Evolutionary conservation across 2,888 invertebrate genomes (phyloP).

Genomic region (Hyalella azteca): DNA sequence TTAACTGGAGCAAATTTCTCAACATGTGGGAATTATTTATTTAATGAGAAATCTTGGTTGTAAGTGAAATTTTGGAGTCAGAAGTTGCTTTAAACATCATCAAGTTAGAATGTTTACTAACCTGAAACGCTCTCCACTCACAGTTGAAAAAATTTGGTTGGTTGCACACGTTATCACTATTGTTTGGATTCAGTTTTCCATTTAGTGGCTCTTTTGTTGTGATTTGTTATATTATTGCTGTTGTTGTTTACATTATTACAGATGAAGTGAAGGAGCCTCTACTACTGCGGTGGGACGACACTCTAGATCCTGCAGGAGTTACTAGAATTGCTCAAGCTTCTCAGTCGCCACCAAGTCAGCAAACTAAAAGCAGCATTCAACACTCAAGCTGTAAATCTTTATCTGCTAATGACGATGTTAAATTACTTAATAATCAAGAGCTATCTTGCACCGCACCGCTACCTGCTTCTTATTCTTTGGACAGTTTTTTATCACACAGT

Average conservation of each 20-base stretch:
- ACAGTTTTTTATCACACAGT: not conserved
- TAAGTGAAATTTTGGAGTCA: no score
- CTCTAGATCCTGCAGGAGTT: no score
- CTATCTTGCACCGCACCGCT: not conserved
- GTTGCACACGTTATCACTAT: no score
- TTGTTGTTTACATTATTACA: not conserved
- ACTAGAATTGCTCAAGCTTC: no score
- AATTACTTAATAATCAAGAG: not conserved
- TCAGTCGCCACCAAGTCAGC: no score
- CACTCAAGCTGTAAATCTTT: not conserved
- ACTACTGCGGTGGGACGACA: slow-evolving; percentile 12
- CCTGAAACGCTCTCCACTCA: no score
- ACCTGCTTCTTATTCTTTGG: not conserved
- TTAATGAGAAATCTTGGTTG: no score
- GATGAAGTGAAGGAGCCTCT: not conserved
- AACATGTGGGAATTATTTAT: no score
- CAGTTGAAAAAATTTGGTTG: no score
- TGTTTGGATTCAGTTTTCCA: not conserved
- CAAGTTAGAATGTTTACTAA: no score
- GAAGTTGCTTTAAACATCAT: no score
- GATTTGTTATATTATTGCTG: not conserved
- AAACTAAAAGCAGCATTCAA: not conserved
- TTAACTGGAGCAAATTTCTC: no score
- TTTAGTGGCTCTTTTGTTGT: not conserved
- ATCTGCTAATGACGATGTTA: not conserved